phyloP scores from a whole-genome alignment of 2,888 invertebrate species.

The Zygothrica quintamaculata region DNA sequence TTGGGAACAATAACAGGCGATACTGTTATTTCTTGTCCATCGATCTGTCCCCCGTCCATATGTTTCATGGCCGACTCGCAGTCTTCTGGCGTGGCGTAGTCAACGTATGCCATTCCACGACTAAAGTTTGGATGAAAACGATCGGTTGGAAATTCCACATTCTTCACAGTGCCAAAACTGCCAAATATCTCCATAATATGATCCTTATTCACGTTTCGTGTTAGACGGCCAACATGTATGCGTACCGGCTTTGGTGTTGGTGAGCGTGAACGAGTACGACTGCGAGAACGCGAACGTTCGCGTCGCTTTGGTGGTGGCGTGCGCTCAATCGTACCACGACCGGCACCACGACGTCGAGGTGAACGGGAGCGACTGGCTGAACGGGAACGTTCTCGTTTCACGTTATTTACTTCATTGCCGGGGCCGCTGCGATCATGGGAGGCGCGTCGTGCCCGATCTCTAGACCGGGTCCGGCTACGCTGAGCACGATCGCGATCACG shows the following conservation, averaged over 20 bases:
- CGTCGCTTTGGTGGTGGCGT: slow-evolving; percentile 89
- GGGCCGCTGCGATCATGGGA: slow-evolving; percentile 51
- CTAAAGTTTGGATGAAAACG: slow-evolving; percentile 94
- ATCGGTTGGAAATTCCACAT: slow-evolving; percentile 95
- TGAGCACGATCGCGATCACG: slow-evolving; percentile 59
- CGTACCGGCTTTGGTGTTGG: slow-evolving; percentile 96
- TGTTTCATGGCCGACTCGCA: slow-evolving; percentile 99
- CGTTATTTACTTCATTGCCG: slow-evolving; percentile 52
- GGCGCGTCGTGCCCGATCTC: slow-evolving; percentile 67
- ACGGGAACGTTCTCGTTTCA: slow-evolving; percentile 74
- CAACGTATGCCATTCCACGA: slow-evolving; percentile 97
- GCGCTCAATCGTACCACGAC: slow-evolving; percentile 92
- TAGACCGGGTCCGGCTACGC: slow-evolving; percentile 54
- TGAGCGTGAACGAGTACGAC: slow-evolving; percentile 95
- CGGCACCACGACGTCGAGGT: slow-evolving; percentile 86
- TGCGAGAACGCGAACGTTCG: slow-evolving; percentile 91
- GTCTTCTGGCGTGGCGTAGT: slow-evolving; percentile 96
- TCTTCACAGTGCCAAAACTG: slow-evolving; percentile 93
- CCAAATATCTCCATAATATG: slow-evolving; percentile 96
- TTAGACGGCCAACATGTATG: slow-evolving; percentile 96
- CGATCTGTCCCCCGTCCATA: slow-evolving; percentile 99
- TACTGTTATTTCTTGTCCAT: slow-evolving; percentile 97
- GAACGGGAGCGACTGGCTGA: slow-evolving; percentile 83
- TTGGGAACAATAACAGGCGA: slow-evolving; percentile 95
- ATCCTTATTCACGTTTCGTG: slow-evolving; percentile 95